Evolutionary conservation across 2,888 invertebrate species (phyloP), one percentile per base, ranked within the genome.

Genomic region (Ichneumoninae sp.): DNA sequence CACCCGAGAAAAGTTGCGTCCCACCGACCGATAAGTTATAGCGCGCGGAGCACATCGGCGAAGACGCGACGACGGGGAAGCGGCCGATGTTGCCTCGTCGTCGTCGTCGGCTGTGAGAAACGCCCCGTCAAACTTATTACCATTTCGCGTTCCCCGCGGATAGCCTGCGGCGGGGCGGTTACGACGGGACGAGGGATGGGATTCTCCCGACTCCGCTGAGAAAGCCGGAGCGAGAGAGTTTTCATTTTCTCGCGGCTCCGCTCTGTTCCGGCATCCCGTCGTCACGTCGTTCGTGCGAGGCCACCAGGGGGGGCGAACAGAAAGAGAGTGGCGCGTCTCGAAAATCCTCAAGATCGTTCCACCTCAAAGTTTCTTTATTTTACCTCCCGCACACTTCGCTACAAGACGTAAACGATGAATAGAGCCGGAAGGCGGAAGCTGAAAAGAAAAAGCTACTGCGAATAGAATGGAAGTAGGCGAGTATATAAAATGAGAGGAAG

Each of bases 81-180:
- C 30, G 73, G 22, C 19, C 22, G 30, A 63, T 1, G 47, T 63
- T 75, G 69, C 44, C 63, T 69, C 70, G 52, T 47, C 81, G 57
- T 73, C 63, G 73, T 36, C 73, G 50, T 68, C 50, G 47, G 40
- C 73, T n/a, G 40, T 75, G 79, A 79, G 69, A 75, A 79, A 83
- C 75, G 47, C 26, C 65, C 65, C 83, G 60, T 79, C 63, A 70
- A 83, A 79, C 69, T 83, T 79, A 83, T 79, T 83, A 83, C 74
- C 54, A 83, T 83, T 74, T 68, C 44, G 73, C 74, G 73, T 40
- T 82, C 19, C 63, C 44, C 69, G 30, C 30, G 50, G 65, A 30
- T 69, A 33, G 36, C 71, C 63, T 50, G 79, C 26, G 71, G 79
- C 65, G 79, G 22, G 79, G 22, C 13, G 52, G 74, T 75, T 74